Evolutionary conservation across 2,888 invertebrate genomes (phyloP).

Genomic region (Tetrapedia diversipes): DNA sequence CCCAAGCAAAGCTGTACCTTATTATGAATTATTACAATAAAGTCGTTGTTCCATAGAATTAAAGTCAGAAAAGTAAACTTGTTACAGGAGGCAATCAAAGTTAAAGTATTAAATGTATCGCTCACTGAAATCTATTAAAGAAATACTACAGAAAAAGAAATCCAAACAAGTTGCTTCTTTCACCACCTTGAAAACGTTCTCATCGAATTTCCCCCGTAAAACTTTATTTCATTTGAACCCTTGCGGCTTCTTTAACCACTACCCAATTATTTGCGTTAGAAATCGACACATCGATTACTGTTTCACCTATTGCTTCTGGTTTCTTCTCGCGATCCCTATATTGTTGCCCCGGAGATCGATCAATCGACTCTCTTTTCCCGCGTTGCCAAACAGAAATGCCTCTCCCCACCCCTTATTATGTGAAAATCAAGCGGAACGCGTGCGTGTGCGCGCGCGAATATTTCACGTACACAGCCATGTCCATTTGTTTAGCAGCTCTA

Average conservation of each 20-base stretch:
- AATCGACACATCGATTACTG: constrained; percentile 56
- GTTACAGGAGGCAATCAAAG: too few species aligned
- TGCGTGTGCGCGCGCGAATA: constrained; percentile 47
- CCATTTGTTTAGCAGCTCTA: constrained; percentile 37
- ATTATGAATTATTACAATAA: too few species aligned
- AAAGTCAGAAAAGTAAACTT: too few species aligned
- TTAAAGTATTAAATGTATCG: too few species aligned
- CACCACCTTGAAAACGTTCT: too few species aligned
- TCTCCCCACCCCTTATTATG: constrained; percentile 51
- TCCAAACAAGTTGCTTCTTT: too few species aligned
- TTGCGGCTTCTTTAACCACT: not conserved
- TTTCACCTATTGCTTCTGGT: constrained; percentile 41
- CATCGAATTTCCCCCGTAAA: too few species aligned
- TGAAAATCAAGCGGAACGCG: constrained; percentile 66
- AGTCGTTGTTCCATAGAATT: too few species aligned
- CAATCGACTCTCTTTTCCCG: constrained; percentile 18
- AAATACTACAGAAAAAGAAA: too few species aligned
- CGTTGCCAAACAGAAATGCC: constrained; percentile 56
- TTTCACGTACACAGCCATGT: constrained; percentile 32
- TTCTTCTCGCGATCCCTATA: constrained; percentile 32
- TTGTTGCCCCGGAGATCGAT: constrained; percentile 22
- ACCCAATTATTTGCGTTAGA: not conserved
- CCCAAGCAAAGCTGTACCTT: too few species aligned
- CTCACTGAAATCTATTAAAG: too few species aligned
- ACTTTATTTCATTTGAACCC: too few species aligned